A percentile compares a stretch with the other conserved stretches of the same genome.
Evolutionary conservation across 1,140 invertebrate genomes (phyloP).

Genomic region (Saccostrea glomerata): DNA sequence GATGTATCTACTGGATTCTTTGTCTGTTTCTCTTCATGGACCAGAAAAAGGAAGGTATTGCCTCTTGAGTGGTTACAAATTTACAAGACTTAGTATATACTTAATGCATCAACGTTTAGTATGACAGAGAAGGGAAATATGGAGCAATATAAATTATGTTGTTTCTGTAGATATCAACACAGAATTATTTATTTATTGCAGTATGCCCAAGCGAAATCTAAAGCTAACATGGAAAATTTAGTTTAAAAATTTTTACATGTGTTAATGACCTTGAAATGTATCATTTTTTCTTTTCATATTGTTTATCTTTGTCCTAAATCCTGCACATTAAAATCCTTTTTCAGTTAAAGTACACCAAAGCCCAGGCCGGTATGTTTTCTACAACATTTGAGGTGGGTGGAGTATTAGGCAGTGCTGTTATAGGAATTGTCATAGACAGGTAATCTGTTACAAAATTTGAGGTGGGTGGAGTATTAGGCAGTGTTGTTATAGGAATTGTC

Average conservation of each 20-base stretch:
- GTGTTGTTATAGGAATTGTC: conserved; percentile 79
- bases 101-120: conserved; percentile 72
- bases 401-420: conserved; percentile 79
- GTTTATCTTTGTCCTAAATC: too few relatives aligned
- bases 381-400: conserved; percentile 82
- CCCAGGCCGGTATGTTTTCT: conserved; percentile 80
- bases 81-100: too few relatives aligned
- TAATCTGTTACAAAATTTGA: conserved; percentile 80
- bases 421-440: conserved; percentile 79
- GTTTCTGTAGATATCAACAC: too few relatives aligned
- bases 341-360: conserved; percentile 79
- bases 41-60: background rate
- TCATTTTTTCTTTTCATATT: too few relatives aligned
- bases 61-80: background rate
- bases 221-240: too few relatives aligned
- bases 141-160: too few relatives aligned
- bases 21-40: background rate
- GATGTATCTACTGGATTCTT: conserved; percentile 76
- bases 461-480: conserved; percentile 81
- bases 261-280: too few relatives aligned
- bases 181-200: too few relatives aligned
- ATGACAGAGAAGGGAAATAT: background rate
- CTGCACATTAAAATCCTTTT: conserved; percentile 43
- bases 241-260: too few relatives aligned
- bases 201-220: too few relatives aligned